Evolutionary conservation across 37 sponge, comb jelly and placozoan genomes (phyloP).

Genomic region (Mnemiopsis leidyi): DNA sequence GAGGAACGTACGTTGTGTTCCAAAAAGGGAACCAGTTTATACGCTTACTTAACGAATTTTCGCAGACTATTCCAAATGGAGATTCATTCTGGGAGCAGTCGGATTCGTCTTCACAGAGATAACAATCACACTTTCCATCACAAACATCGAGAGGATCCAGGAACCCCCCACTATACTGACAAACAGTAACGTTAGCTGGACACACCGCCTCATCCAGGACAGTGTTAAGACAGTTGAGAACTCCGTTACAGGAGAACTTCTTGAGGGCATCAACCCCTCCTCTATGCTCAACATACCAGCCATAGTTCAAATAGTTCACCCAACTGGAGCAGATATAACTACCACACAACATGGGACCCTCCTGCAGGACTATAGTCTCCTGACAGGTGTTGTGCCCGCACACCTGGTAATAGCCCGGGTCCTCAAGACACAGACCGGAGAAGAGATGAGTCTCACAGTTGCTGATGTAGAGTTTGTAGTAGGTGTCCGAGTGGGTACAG

Average conservation of each 20-base stretch:
- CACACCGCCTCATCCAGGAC: neutral
- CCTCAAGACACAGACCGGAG: neutral
- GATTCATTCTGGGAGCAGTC: neutral
- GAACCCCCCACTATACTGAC: neutral
- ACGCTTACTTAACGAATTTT: neutral
- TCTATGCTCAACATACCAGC: neutral
- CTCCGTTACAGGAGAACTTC: neutral
- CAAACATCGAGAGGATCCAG: neutral
- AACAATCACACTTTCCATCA: neutral
- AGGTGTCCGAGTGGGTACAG: neutral
- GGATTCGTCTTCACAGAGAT: neutral
- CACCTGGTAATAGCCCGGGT: neutral
- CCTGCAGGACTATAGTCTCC: neutral
- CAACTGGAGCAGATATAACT: neutral
- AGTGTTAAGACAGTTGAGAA: neutral
- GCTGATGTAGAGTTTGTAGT: neutral
- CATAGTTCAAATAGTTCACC: neutral
- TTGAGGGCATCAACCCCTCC: neutral
- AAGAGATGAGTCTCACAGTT: neutral
- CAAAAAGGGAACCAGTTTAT: neutral
- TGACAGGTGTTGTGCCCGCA: neutral
- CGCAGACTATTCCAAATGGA: neutral
- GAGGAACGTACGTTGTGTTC: slow-evolving; percentile 15
- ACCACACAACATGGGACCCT: neutral
- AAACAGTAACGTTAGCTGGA: neutral